A percentile compares a stretch with the other conserved stretches of the same genome.
Evolutionary conservation across 1,140 invertebrate genomes (phyloP).

Genomic region (Pachyrhynchus sulphureomaculatus): DNA sequence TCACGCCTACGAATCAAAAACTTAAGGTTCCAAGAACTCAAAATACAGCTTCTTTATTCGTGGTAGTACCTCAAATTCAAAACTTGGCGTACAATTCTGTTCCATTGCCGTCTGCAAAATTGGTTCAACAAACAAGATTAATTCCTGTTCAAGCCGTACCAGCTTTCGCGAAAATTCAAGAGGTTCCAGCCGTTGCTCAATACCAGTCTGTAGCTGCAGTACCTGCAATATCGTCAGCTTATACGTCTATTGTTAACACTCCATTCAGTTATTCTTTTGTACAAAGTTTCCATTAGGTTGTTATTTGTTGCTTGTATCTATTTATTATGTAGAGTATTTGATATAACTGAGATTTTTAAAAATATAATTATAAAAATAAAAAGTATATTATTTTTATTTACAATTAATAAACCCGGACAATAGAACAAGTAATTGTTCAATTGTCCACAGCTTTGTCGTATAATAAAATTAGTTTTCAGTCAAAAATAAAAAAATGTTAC

Average conservation of each 20-base stretch:
- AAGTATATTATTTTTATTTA: too few species aligned
- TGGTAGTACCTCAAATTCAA: constrained; percentile 32
- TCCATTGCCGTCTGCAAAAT: constrained; percentile 8
- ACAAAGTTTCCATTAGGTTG: constrained; percentile 35
- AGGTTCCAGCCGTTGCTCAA: constrained; percentile 19
- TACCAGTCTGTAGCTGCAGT: constrained; percentile 6
- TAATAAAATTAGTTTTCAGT: too few species aligned
- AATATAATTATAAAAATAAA: too few species aligned
- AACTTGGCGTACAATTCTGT: constrained; percentile 15
- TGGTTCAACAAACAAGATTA: constrained; percentile 6
- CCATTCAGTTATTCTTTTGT: constrained; percentile 39
- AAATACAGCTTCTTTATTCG: constrained; percentile 23
- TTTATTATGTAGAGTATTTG: too few species aligned
- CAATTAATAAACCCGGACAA: too few species aligned
- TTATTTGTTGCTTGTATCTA: too few species aligned
- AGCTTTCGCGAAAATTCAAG: constrained; percentile 35
- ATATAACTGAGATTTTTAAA: too few species aligned
- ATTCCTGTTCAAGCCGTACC: constrained; percentile 33
- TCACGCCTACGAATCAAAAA: constrained; percentile 19
- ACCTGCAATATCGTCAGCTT: constrained; percentile 20
- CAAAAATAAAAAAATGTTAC: too few species aligned
- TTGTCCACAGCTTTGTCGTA: too few species aligned
- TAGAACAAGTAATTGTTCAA: too few species aligned
- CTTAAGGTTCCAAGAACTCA: constrained; percentile 6
- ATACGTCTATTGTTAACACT: constrained; percentile 32